A percentile compares a stretch with the other conserved stretches of the same genome.
Conservation (phyloP, 2,113 vertebrate species). For the Potamarius usumacintae region DNA sequence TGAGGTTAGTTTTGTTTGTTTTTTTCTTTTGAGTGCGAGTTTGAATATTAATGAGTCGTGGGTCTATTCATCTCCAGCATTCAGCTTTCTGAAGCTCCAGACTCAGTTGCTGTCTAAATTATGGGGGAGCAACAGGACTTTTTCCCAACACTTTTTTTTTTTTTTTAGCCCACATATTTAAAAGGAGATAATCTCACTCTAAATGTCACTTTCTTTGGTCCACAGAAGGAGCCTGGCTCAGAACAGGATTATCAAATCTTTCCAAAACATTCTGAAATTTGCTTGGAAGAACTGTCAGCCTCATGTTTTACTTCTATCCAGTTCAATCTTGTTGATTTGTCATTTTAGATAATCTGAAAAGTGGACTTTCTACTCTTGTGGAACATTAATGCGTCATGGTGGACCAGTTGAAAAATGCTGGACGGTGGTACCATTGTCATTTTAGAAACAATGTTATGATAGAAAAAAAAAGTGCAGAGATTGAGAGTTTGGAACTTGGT, state of each 20-base stretch:
- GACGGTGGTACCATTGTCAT: too few species aligned
- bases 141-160: background rate
- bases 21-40: background rate
- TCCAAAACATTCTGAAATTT: background rate
- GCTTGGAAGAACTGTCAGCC: background rate
- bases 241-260: background rate
- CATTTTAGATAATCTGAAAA: background rate
- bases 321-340: background rate
- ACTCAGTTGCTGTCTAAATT: background rate
- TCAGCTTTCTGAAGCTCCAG: background rate
- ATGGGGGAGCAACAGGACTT: background rate
- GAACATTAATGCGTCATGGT: background rate
- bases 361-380: background rate
- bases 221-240: background rate
- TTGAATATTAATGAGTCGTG: constrained; percentile 23
- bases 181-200: background rate
- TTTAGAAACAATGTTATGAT: background rate
- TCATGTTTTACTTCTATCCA: background rate
- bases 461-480: too few species aligned
- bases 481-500: background rate
- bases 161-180: background rate
- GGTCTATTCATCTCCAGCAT: background rate
- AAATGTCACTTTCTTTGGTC: background rate
- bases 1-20: background rate
- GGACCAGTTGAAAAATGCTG: background rate